Percentiles rank a stretch among this genome's conserved stretches.
These are phyloP conservation scores for Abscondita cerata DNA, from an alignment of 2,888 invertebrate species.

Conservation along the genomic window DNA sequence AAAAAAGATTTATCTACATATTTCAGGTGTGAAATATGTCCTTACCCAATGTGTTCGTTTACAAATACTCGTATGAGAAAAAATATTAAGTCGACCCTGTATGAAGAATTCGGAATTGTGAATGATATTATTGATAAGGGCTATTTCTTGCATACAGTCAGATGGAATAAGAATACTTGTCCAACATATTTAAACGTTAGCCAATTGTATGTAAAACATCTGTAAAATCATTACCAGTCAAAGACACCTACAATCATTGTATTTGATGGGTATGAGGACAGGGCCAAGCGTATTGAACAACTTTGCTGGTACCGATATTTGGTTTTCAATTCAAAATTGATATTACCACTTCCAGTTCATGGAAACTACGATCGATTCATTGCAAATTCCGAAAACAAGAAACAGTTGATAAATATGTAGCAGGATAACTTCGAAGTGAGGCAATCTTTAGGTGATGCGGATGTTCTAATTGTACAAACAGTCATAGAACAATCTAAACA, in stretches of 20 bases:
- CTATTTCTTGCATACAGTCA: no score
- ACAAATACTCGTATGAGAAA: no score
- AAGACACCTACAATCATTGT: background rate
- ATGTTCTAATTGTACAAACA: no score
- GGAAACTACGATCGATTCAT: slow-evolving; percentile 5
- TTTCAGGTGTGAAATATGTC: no score
- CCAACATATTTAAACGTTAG: background rate
- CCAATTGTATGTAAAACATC: slow-evolving; percentile 4
- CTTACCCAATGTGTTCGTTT: no score
- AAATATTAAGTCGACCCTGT: no score
- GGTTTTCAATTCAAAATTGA: background rate
- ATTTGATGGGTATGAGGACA: background rate
- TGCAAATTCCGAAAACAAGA: slow-evolving; percentile 4
- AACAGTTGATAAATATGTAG: background rate
- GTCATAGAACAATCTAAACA: background rate
- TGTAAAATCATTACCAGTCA: background rate
- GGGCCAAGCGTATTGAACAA: background rate
- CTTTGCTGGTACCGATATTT: background rate
- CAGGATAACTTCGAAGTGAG: slow-evolving; percentile 4
- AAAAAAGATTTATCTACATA: no score
- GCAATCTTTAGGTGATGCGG: background rate
- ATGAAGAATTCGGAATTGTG: no score
- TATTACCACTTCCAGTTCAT: slow-evolving; percentile 4
- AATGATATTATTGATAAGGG: no score
- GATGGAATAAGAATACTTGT: no score